A percentile compares a stretch with the other conserved stretches of the same genome.
Conservation (phyloP, 1,140 invertebrate species). For the Atta colombica region DNA sequence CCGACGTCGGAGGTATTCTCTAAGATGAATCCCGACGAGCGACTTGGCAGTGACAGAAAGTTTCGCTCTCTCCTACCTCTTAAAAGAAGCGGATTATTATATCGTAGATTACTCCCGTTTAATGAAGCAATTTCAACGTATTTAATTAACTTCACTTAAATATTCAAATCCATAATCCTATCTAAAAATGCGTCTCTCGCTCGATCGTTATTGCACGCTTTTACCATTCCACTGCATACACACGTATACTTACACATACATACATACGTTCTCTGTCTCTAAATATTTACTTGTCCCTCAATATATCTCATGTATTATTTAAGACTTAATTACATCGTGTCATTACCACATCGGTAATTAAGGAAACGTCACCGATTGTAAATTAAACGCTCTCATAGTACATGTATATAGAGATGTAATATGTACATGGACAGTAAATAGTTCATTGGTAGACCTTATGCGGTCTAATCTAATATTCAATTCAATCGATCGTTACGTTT, state of each 20-base stretch:
- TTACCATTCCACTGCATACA: background rate
- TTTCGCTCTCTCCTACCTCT: constrained; percentile 37
- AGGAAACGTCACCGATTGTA: constrained; percentile 8
- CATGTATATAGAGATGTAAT: background rate
- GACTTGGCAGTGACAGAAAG: constrained; percentile 60
- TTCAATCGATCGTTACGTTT: background rate
- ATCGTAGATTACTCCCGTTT: constrained; percentile 63
- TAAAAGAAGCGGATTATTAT: constrained; percentile 54
- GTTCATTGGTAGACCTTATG: background rate
- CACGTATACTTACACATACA: background rate
- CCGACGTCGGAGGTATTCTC: constrained; percentile 61
- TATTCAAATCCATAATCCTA: constrained; percentile 48
- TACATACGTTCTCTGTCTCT: background rate
- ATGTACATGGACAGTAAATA: background rate
- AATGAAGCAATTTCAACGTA: constrained; percentile 65
- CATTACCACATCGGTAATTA: background rate
- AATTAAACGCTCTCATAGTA: constrained; percentile 2
- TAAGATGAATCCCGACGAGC: constrained; percentile 61
- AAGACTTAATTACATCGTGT: constrained; percentile 1
- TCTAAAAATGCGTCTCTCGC: constrained; percentile 37
- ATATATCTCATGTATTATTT: constrained; percentile 1
- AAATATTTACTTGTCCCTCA: constrained; percentile 25
- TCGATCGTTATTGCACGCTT: constrained; percentile 25
- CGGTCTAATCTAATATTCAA: constrained; percentile 2
- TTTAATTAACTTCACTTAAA: constrained; percentile 64